Base-by-base conservation (phyloP, 2,113 vertebrate genomes). In the Chloroceryle aenea region DNA sequence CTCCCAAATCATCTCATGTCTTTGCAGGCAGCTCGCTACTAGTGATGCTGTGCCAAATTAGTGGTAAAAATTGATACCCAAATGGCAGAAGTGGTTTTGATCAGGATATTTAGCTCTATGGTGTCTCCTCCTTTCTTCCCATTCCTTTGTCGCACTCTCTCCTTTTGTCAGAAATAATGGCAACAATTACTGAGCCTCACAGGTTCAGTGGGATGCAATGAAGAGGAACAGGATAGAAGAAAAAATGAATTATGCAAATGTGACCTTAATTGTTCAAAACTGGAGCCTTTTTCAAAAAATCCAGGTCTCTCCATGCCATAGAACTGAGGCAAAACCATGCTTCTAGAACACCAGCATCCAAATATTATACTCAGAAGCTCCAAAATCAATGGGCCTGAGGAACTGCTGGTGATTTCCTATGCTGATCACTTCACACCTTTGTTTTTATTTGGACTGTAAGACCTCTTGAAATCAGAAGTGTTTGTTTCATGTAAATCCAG, bases 1-100 rank as follows among this genome's bases (percentile, higher is more conserved):
- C 90, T 91, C 71, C 78, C 74, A 87, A 36, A 85, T 71, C 71
- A 75, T 32, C 91, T 95, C 82, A 20, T 18, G 36, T 29, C 78
- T 90, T 94, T 86, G 62, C 63, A 50, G 80, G 77, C 81, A 94
- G 84, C 93, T 93, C 3, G 0, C 53, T 56, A 34, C 88, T 55
- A 72, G n/a, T 36, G 84, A 93, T 73, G 69, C 42, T 93, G 55
- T 85, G 56, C 52, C 85, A 95, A 83, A 95, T 96, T 81, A 96
- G 52, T 81, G 88, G 88, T 96, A 90, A 91, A 93, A 96, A 95
- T 30, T 90, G 91, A 92, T 91, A 95, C 87, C 30, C 82, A 82
- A 74, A 83, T 90, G 88, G 89, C 75, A 90, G 92, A 89, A 94
- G 66, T 66, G 42, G 82, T 77, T 94, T 68, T 83, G 82, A 75